Evolutionary conservation across 2,113 vertebrate species (phyloP), one percentile per base, ranked within the genome.

Genomic region (Marmota monax): DNA sequence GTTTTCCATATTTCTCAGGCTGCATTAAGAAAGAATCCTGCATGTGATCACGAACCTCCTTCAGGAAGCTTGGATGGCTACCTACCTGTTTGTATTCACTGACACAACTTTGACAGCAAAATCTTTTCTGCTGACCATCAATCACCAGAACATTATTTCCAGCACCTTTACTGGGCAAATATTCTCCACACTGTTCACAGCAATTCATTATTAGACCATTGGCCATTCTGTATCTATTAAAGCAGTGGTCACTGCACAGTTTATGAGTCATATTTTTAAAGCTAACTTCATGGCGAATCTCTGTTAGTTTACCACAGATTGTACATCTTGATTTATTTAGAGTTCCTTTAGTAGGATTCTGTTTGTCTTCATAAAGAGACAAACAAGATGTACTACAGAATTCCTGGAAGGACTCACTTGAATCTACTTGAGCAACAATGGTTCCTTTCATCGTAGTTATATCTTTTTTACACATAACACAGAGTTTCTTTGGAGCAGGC

Each of bases 391-490:
- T 99, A 98, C 99, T 99, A 98, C 99, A 99, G 98, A 99, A 99
- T 98, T 99, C 99, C 98, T 99, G 99, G 98, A 99, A 99, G 87
- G 99, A 99, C 97, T 99, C 99, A 78, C 99, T 99, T 80, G 99
- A 99, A 98, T 99, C 99, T 63, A 99, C 99, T 98, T 99, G 99
- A 97, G 99, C 99, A 98, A 99, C 99, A 97, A 99, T 99, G 92
- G 99, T 99, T 80, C 99, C 99, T 99, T 99, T 99, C 99, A 99
- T 99, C 98, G 99, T 99, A 90, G 99, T 99, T 98, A 99, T 99
- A 98, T 99, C 99, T 98, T 99, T 99, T 99, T 99, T 99, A 98
- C 99, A 99, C 99, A 99, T 99, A 98, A 99, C 99, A 98, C 99
- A 99, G 98, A 99, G 99, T 98, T 99, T 99, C 99, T 99, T 99